Evolutionary conservation across 2,113 vertebrate species (phyloP).

Genomic region (Sceloporus undulatus): DNA sequence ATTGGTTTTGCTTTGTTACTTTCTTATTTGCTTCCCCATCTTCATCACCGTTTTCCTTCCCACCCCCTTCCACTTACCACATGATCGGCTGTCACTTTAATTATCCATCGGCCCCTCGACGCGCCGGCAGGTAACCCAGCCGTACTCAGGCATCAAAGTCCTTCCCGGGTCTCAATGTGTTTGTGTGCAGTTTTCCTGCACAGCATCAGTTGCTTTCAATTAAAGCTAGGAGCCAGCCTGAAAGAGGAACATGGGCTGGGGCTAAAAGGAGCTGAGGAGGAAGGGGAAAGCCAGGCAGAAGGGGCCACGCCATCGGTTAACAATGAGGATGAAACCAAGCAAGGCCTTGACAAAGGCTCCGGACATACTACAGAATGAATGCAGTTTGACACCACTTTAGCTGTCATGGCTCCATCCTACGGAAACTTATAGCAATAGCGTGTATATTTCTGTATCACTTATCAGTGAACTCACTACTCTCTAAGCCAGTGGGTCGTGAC

Average conservation of each 20-base stretch:
- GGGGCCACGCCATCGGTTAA: no score
- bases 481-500: no score
- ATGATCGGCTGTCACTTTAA: slow-evolving; percentile 72
- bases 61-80: neutral
- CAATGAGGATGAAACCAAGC: neutral
- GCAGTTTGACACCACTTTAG: no score
- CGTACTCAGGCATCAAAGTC: slow-evolving; percentile 65
- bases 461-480: no score
- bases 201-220: slow-evolving; percentile 67
- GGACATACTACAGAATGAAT: no score
- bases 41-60: neutral
- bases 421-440: no score
- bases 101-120: slow-evolving; percentile 63
- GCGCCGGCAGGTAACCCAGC: slow-evolving; percentile 67
- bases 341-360: neutral
- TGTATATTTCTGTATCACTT: no score
- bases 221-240: slow-evolving; percentile 61
- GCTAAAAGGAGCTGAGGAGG: neutral
- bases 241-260: neutral
- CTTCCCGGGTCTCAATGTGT: slow-evolving; percentile 51
- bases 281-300: no score
- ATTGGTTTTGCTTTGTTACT: neutral
- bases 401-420: no score
- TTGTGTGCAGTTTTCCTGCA: neutral
- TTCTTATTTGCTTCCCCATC: neutral